phyloP scores from a whole-genome alignment of 2,113 vertebrate species.

The Eonycteris spelaea region DNA sequence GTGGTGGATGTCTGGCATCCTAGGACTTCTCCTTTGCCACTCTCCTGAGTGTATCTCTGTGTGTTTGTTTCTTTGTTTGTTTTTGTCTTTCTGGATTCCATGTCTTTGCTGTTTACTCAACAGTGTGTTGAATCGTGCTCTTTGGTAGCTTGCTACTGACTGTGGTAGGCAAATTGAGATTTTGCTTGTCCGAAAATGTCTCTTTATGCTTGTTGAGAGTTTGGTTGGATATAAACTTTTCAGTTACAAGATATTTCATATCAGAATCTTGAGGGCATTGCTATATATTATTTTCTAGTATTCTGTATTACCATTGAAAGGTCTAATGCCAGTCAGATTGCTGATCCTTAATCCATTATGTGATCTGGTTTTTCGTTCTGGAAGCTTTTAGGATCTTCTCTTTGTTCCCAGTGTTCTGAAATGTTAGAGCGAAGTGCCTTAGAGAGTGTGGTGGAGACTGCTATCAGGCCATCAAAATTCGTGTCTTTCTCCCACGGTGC shows the following conservation, averaged over 20 bases:
- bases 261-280: background rate
- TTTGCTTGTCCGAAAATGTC: background rate
- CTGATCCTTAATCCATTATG: background rate
- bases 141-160: background rate
- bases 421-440: background rate
- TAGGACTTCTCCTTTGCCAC: background rate
- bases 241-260: background rate
- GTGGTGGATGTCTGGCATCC: background rate
- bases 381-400: background rate
- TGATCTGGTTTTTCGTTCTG: background rate
- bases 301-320: background rate
- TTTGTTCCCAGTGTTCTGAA: background rate
- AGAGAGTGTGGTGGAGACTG: background rate
- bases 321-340: background rate
- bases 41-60: background rate
- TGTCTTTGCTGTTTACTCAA: background rate
- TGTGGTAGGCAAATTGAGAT: background rate
- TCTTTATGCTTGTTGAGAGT: background rate
- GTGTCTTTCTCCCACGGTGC: background rate
- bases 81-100: background rate
- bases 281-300: background rate
- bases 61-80: background rate
- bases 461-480: background rate
- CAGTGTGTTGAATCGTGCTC: background rate
- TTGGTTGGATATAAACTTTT: background rate